These are phyloP conservation scores for Phasia obesa DNA, from an alignment of 2,888 invertebrate genomes.

Conservation along the genomic window DNA sequence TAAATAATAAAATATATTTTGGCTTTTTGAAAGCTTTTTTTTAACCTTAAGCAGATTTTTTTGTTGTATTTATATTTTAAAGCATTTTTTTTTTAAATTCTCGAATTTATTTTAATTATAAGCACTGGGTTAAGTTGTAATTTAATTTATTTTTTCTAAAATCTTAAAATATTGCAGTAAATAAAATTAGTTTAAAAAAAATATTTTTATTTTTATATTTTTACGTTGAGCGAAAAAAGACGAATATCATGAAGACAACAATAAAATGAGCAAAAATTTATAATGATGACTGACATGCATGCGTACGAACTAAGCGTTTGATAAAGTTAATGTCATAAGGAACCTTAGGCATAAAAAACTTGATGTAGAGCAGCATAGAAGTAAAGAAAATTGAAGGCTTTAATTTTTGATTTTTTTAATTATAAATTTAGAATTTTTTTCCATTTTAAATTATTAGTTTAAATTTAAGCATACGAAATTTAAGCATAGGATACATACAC, in stretches of 20 bases:
- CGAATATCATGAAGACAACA: not conserved
- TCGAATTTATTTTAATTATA: not conserved
- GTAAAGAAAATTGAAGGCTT: too few relatives aligned
- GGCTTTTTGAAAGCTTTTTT: not conserved
- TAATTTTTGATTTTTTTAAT: too few relatives aligned
- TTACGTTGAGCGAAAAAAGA: not conserved
- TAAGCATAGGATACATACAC: conserved; percentile 40
- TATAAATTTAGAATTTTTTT: too few relatives aligned
- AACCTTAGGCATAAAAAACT: not conserved
- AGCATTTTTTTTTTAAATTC: not conserved
- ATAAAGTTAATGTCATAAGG: not conserved
- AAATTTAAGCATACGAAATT: not conserved
- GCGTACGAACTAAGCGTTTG: conserved; percentile 14
- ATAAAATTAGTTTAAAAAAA: too few relatives aligned
- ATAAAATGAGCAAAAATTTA: conserved; percentile 24
- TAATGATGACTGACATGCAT: conserved; percentile 31
- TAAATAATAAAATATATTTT: not conserved
- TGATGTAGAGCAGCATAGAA: too few relatives aligned
- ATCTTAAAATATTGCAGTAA: too few relatives aligned
- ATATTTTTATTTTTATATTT: not conserved
- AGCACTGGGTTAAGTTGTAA: too few relatives aligned
- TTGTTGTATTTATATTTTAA: not conserved
- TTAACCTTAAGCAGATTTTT: not conserved
- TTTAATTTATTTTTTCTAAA: too few relatives aligned
- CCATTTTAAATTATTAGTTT: not conserved